Evolutionary conservation across 2,797 vertebrate species (phyloP).

Genomic region (Enteromius fasciolatus): DNA sequence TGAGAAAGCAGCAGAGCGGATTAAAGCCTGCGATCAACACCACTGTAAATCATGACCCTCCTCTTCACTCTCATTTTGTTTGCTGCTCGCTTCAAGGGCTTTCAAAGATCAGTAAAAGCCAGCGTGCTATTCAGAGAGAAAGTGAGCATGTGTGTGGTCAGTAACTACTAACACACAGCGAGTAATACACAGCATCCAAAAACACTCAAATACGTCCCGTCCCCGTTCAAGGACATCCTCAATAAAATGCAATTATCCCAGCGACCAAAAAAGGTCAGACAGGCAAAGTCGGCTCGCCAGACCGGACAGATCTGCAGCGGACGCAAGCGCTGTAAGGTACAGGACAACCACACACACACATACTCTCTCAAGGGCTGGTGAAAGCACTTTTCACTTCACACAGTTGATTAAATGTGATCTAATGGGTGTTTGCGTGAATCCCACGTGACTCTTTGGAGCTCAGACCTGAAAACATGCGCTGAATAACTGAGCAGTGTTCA

Average conservation of each 20-base stretch:
- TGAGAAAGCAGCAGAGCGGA: background rate
- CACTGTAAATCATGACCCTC: background rate
- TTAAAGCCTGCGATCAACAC: background rate
- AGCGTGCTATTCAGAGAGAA: conserved; percentile 10
- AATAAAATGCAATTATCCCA: conserved; percentile 64
- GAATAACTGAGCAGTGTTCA: conserved; percentile 6
- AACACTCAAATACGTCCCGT: conserved; percentile 62
- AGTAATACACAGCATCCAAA: conserved; percentile 50
- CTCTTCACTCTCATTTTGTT: background rate
- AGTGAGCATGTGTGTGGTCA: conserved; percentile 23
- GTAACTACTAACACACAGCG: conserved; percentile 26
- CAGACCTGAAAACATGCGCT: background rate
- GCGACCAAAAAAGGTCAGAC: conserved; percentile 56
- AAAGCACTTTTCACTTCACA: conserved; percentile 16
- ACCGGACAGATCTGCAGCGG: background rate
- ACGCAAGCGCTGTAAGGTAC: background rate
- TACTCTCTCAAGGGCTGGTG: background rate
- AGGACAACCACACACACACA: background rate
- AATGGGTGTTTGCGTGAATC: conserved; percentile 6
- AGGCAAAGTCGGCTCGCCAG: conserved; percentile 31
- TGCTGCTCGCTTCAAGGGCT: conserved; percentile 22
- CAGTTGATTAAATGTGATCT: conserved; percentile 26
- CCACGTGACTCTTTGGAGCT: background rate
- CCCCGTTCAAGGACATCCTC: conserved; percentile 66
- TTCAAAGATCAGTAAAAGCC: conserved; percentile 12